Conservation (phyloP, 2,888 invertebrate species). For the Nomada fucata region DNA sequence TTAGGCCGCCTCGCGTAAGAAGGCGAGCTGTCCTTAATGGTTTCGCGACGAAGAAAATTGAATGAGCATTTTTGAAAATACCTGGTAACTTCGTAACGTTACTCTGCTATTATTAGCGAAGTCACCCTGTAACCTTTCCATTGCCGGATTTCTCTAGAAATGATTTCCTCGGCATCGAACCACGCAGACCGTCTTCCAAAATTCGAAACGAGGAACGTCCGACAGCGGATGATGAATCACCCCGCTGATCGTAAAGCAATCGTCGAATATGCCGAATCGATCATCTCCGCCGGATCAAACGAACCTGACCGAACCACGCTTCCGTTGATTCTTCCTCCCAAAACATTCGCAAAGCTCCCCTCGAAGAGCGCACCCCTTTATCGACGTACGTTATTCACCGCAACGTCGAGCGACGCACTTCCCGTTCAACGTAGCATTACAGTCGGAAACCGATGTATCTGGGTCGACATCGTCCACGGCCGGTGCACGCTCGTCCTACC, state of each 20-base stretch:
- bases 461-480: slow-evolving; percentile 12
- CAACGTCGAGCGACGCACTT: slow-evolving; percentile 5
- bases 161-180: no score
- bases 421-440: slow-evolving; percentile 17
- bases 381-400: neutral
- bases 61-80: no score
- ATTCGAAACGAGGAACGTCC: neutral
- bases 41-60: no score
- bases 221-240: neutral
- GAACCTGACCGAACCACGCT: neutral
- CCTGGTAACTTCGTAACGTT: no score
- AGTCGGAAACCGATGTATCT: slow-evolving; percentile 6
- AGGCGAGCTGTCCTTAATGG: no score
- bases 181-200: neutral
- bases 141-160: no score
- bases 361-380: neutral
- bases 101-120: no score
- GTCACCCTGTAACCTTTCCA: no score
- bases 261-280: neutral
- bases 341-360: neutral
- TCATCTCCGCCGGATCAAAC: neutral
- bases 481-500: slow-evolving; percentile 15
- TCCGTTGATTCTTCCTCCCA: neutral
- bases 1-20: no score
- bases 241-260: neutral